Percentiles rank a stretch among this genome's conserved stretches.
Conservation (phyloP, 2,113 vertebrate genomes). For the Dendropsophus ebraccatus region DNA sequence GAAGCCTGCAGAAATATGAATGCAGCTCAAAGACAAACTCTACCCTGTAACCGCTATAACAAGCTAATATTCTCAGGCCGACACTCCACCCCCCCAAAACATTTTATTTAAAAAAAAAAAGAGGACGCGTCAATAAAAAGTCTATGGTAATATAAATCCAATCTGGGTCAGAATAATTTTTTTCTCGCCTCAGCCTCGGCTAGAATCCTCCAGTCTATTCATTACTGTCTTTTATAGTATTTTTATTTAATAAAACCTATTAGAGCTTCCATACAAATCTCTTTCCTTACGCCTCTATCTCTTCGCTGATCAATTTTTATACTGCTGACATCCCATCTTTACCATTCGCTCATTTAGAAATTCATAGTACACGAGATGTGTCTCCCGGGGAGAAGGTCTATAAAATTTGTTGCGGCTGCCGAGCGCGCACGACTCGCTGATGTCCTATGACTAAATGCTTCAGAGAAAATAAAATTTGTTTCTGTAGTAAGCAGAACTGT, state of each 20-base stretch:
- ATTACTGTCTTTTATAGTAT: constrained; percentile 93
- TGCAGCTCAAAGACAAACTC: background rate
- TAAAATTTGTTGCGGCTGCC: constrained; percentile 89
- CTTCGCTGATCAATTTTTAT: constrained; percentile 99
- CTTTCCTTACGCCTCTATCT: constrained; percentile 90
- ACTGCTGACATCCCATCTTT: constrained; percentile 95
- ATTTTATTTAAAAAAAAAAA: constrained; percentile 63
- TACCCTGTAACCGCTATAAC: background rate
- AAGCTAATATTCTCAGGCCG: constrained; percentile 3
- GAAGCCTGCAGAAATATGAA: background rate
- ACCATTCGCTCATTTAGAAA: constrained; percentile 98
- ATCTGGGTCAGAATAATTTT: constrained; percentile 80
- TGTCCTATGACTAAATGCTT: constrained; percentile 89
- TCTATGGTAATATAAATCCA: constrained; percentile 77
- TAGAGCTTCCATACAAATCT: constrained; percentile 99
- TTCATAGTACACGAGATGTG: constrained; percentile 95
- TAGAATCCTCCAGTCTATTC: constrained; percentile 76
- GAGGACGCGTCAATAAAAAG: constrained; percentile 69
- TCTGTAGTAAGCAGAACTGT: constrained; percentile 99
- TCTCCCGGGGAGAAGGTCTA: constrained; percentile 89
- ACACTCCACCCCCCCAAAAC: background rate
- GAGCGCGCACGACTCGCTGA: constrained; percentile 84
- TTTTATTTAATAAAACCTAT: constrained; percentile 99
- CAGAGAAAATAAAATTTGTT: constrained; percentile 96
- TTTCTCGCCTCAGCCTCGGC: constrained; percentile 75